Conservation (phyloP, 1,140 invertebrate species). For the Chionoecetes opilio region DNA sequence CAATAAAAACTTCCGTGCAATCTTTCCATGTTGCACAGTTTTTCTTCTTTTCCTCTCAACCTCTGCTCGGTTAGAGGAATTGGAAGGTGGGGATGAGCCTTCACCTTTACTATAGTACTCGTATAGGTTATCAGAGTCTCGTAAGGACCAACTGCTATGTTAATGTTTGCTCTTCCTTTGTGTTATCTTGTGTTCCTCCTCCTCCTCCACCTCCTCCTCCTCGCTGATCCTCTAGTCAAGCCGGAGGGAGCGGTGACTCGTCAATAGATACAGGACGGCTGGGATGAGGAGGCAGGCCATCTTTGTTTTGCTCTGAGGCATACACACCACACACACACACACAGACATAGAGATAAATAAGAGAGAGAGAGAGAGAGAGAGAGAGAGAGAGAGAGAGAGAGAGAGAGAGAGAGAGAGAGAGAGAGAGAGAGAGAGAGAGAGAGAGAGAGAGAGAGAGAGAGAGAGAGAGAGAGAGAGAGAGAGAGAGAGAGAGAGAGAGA, state of each 20-base stretch:
- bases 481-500: no score
- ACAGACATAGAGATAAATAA: neutral
- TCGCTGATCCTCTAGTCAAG: neutral
- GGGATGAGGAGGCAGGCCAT: neutral
- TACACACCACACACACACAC: no score
- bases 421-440: conserved; percentile 27
- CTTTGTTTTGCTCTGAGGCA: neutral
- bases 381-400: conserved; percentile 27
- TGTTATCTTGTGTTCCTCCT: neutral
- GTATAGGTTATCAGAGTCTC: no score
- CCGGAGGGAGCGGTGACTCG: neutral
- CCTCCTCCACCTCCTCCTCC: neutral
- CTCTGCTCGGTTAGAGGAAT: no score
- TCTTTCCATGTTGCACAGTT: no score
- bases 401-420: conserved; percentile 27
- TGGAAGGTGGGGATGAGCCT: no score
- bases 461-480: no score
- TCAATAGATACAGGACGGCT: neutral
- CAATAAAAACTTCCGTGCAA: no score
- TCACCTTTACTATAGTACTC: no score
- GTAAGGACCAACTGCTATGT: no score
- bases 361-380: conserved; percentile 27
- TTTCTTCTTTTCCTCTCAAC: no score
- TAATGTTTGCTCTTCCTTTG: neutral
- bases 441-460: neutral